A percentile compares a stretch with the other conserved stretches of the same genome.
phyloP scores from a whole-genome alignment of 53 echinoderm and acorn worm species.

The Paelopatides confundens region DNA sequence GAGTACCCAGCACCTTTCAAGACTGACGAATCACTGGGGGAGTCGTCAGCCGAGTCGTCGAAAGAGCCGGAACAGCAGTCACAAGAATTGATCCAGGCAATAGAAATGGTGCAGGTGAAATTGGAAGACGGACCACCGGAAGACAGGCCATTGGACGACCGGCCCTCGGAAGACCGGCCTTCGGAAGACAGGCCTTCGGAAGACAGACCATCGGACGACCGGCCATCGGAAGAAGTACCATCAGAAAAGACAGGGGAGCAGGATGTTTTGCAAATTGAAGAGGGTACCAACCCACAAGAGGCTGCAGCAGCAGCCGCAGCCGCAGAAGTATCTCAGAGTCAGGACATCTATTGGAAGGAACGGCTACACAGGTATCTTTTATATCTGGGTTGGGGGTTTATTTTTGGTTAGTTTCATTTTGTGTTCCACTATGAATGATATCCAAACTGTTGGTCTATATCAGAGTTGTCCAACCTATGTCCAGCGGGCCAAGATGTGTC shows the following conservation, averaged over 20 bases:
- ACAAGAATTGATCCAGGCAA: not conserved
- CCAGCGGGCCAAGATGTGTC: too few species aligned
- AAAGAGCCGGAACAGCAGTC: not conserved
- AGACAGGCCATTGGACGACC: not conserved
- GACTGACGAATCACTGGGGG: not conserved
- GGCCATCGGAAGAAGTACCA: not conserved
- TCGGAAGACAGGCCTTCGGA: too few species aligned
- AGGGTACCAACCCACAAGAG: too few species aligned
- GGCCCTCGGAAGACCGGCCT: not conserved
- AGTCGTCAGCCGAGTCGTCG: not conserved
- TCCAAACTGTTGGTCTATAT: too few species aligned
- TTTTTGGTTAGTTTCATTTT: too few species aligned
- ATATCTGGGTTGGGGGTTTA: too few species aligned
- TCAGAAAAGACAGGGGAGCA: not conserved
- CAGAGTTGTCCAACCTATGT: too few species aligned
- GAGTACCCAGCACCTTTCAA: not conserved
- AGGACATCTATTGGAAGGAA: not conserved
- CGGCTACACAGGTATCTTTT: not conserved
- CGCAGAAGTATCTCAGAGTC: not conserved
- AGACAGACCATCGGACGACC: not conserved
- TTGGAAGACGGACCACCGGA: not conserved
- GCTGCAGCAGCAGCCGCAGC: not conserved
- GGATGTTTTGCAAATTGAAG: too few species aligned
- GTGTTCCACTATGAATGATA: too few species aligned
- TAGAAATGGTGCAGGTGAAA: not conserved